phyloP scores from a whole-genome alignment of 2,113 vertebrate species.

The Setophaga coronata region DNA sequence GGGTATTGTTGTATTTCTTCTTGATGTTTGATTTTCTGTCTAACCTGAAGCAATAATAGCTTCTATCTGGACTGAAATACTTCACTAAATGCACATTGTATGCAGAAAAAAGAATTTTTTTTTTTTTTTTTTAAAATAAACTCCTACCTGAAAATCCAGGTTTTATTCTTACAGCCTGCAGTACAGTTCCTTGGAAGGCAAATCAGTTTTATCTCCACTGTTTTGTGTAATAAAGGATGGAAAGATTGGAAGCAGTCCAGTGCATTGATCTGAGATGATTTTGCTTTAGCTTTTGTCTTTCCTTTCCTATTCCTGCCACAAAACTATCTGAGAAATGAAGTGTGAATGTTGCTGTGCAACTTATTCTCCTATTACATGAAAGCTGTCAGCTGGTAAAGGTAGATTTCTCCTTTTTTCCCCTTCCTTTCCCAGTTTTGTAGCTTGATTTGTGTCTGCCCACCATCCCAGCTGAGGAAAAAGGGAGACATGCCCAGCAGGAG shows the following conservation, averaged over 20 bases:
- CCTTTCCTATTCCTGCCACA: not conserved
- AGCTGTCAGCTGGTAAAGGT: not conserved
- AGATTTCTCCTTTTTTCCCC: not conserved
- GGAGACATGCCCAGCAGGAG: not conserved
- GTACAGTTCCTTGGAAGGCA: not conserved
- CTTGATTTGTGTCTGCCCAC: not conserved
- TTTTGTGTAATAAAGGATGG: not conserved
- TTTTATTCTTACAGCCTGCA: not conserved
- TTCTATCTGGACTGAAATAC: not conserved
- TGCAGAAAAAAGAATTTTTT: not conserved
- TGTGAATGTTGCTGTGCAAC: not conserved
- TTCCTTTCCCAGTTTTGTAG: not conserved
- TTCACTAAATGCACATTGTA: not conserved
- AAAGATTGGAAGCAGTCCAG: not conserved
- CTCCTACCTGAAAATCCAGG: not conserved
- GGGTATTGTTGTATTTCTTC: not conserved
- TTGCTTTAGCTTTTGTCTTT: slow-evolving; percentile 27
- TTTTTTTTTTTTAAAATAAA: not conserved
- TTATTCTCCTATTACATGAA: not conserved
- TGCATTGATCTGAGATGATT: slow-evolving; percentile 53
- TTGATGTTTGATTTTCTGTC: slow-evolving; percentile 1
- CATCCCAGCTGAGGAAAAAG: not conserved
- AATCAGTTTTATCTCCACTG: not conserved
- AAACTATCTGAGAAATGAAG: slow-evolving; percentile 13
- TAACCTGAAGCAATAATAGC: slow-evolving; percentile 11